A percentile compares a stretch with the other conserved stretches of the same genome.
Conservation (phyloP, 2,888 invertebrate species). For the Sminthurides aquaticus region DNA sequence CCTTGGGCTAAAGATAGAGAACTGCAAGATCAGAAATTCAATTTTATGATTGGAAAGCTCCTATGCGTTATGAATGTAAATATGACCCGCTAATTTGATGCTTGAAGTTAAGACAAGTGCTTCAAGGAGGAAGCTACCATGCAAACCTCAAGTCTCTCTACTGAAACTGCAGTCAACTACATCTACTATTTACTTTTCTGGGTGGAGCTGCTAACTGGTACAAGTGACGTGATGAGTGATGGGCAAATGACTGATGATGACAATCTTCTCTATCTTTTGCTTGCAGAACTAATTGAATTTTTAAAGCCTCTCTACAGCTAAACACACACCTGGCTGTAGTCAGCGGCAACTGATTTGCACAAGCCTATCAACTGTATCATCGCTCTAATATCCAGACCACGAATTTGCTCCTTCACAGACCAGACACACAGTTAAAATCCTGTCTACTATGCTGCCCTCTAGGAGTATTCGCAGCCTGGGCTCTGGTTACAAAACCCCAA, state of each 20-base stretch:
- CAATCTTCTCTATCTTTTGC: no score
- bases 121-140: no score
- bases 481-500: no score
- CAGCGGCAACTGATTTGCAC: no score
- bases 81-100: not conserved
- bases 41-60: not conserved
- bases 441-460: no score
- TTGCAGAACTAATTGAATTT: not conserved
- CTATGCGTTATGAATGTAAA: not conserved
- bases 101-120: not conserved
- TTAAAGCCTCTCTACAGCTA: not conserved
- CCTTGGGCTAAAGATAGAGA: not conserved
- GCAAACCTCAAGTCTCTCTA: not conserved
- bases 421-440: no score
- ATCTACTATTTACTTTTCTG: not conserved
- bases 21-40: not conserved
- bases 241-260: not conserved
- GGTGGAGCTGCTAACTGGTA: not conserved
- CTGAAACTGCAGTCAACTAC: not conserved
- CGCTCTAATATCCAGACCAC: no score
- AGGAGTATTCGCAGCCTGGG: no score
- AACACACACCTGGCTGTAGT: no score
- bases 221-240: not conserved
- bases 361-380: no score
- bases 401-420: no score